phyloP scores from a whole-genome alignment of 2,113 vertebrate species.

The Cervus canadensis region DNA sequence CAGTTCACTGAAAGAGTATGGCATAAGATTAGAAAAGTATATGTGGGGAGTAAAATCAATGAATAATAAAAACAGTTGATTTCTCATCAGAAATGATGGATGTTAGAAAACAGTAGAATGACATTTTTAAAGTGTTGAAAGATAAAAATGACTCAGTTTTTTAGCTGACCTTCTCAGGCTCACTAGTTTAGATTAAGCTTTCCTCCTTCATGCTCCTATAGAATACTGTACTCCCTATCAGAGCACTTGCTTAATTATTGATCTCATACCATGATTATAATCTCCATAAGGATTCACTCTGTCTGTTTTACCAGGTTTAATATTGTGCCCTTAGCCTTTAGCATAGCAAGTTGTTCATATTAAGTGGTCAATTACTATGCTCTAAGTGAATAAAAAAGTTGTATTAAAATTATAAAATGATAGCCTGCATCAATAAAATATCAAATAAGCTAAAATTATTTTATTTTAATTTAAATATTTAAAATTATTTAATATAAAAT shows the following conservation, averaged over 20 bases:
- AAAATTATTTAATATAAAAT: background rate
- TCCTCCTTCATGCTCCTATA: background rate
- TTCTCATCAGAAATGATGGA: background rate
- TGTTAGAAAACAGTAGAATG: background rate
- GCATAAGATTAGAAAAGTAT: background rate
- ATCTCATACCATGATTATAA: background rate
- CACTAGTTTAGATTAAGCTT: background rate
- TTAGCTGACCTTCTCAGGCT: background rate
- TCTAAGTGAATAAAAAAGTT: background rate
- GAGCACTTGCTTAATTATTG: background rate
- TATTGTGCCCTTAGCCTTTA: background rate
- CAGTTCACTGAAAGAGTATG: background rate
- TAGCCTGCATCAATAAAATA: background rate
- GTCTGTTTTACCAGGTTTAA: background rate
- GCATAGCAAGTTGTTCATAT: background rate
- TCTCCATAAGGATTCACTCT: background rate
- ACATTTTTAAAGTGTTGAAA: background rate
- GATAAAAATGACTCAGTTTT: background rate
- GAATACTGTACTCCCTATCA: background rate
- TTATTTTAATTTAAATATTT: background rate
- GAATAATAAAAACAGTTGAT: background rate
- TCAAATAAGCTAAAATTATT: background rate
- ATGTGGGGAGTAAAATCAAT: background rate
- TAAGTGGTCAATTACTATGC: background rate
- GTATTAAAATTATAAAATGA: background rate